These are phyloP conservation scores for Heliocidaris erythrogramma DNA, from an alignment of 35 echinoderm and acorn worm species.

Conservation along the genomic window DNA sequence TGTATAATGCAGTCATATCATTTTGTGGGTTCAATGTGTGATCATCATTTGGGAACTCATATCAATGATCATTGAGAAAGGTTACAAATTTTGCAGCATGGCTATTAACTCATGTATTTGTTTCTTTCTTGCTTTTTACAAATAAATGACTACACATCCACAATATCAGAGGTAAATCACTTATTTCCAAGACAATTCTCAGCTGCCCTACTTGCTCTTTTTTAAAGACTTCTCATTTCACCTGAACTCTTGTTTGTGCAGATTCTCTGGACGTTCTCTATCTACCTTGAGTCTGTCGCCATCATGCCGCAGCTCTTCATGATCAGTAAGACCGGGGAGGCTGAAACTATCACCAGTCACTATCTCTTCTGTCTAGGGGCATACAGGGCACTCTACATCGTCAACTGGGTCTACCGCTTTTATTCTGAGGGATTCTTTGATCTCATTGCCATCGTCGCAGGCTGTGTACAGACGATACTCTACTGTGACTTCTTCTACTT, in stretches of 20 bases:
- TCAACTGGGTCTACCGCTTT: slow-evolving; percentile 99
- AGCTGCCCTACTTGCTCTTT: no score
- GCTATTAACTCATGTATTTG: no score
- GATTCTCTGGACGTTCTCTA: slow-evolving; percentile 99
- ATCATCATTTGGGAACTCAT: neutral
- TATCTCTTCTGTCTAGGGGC: slow-evolving; percentile 94
- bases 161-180: no score
- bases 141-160: no score
- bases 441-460: slow-evolving; percentile 97
- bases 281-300: slow-evolving; percentile 97
- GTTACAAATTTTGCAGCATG: no score
- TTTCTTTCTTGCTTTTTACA: no score
- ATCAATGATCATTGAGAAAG: neutral
- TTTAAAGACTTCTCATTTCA: neutral
- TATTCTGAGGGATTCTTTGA: slow-evolving; percentile 99
- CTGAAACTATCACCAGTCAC: slow-evolving; percentile 97
- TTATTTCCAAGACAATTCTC: neutral
- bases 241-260: slow-evolving; percentile 8
- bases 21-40: no score
- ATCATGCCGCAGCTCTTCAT: slow-evolving; percentile 98
- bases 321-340: slow-evolving; percentile 99
- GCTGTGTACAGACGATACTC: slow-evolving; percentile 96
- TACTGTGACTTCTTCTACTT: slow-evolving; percentile 99
- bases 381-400: slow-evolving; percentile 95
- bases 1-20: no score